Evolutionary conservation across 2,888 invertebrate genomes (phyloP).

Genomic region (Incurvaria masculella): DNA sequence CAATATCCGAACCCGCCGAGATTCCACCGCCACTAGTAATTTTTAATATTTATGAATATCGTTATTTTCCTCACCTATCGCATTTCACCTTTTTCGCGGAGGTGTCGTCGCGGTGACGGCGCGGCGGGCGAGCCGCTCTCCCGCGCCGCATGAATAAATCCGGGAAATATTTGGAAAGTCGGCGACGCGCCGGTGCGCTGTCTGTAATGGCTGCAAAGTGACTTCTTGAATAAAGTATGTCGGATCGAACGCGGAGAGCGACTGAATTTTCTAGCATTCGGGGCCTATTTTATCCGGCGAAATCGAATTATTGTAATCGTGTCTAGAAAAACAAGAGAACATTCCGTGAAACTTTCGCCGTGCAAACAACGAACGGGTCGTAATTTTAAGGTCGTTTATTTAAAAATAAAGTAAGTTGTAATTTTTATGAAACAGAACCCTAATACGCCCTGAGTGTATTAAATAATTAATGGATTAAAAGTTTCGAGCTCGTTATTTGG

Average conservation of each 20-base stretch:
- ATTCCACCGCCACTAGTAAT: slow-evolving; percentile 37
- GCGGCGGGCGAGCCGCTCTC: background rate
- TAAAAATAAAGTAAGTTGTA: no score
- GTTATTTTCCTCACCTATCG: slow-evolving; percentile 32
- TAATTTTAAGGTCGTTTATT: no score
- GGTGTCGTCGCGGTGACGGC: background rate
- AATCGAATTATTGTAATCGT: no score
- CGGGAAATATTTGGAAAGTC: background rate
- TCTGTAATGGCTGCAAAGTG: background rate
- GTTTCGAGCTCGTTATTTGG: background rate
- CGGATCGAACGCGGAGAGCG: no score
- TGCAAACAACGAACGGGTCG: no score
- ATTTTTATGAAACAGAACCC: background rate
- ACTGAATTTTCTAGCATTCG: no score
- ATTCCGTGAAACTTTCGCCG: no score
- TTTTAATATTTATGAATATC: slow-evolving; percentile 48
- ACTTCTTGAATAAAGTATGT: background rate
- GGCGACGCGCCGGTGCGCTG: background rate
- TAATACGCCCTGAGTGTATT: background rate
- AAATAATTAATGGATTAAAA: background rate
- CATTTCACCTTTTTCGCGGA: slow-evolving; percentile 30
- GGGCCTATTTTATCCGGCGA: no score
- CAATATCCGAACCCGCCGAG: slow-evolving; percentile 40
- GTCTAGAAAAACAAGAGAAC: no score
- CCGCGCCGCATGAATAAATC: background rate